These are phyloP conservation scores for Cercopithecus mona DNA, from an alignment of 2,113 vertebrate genomes.

Conservation along the genomic window DNA sequence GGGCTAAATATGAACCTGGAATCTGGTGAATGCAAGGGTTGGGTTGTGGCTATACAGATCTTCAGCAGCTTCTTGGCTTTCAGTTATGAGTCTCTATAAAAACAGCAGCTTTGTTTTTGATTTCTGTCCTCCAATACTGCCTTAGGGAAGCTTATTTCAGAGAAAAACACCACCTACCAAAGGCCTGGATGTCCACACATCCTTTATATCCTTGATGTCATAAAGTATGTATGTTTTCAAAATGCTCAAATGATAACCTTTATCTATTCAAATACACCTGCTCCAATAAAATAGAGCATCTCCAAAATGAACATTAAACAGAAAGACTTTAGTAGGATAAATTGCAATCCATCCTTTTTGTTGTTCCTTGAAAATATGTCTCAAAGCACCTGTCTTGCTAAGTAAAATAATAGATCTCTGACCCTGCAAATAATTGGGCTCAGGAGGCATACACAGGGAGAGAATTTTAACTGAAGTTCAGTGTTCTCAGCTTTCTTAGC, in stretches of 20 bases:
- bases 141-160: neutral
- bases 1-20: neutral
- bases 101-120: neutral
- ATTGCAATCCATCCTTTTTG: neutral
- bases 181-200: neutral
- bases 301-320: neutral
- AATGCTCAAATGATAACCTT: neutral
- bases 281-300: neutral
- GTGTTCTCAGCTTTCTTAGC: neutral
- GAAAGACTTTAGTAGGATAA: neutral
- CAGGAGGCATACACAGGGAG: neutral
- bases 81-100: neutral
- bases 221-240: neutral
- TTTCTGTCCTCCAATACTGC: neutral
- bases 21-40: neutral
- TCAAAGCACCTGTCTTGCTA: neutral
- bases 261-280: neutral
- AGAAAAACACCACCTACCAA: neutral
- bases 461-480: conserved; percentile 23
- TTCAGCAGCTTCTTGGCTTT: neutral
- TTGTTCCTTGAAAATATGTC: neutral
- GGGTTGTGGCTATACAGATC: neutral
- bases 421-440: conserved; percentile 38
- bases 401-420: conserved; percentile 14
- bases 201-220: neutral